These are phyloP conservation scores for Picathartes gymnocephalus DNA, from an alignment of 2,113 vertebrate species.

Conservation along the genomic window DNA sequence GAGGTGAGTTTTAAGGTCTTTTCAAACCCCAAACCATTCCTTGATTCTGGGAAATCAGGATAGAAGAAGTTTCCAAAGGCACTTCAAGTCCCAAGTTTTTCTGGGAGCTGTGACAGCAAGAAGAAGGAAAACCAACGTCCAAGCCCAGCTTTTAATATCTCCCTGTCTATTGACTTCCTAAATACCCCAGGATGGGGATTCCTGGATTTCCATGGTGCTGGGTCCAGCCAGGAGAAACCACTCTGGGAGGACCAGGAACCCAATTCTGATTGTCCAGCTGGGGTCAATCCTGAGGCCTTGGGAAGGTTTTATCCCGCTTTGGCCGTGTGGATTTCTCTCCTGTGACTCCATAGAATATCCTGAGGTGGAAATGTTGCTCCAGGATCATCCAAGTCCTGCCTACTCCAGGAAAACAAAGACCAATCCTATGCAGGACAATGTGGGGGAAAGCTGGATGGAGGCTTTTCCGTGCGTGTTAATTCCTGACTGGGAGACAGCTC, in stretches of 20 bases:
- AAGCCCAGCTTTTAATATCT: not conserved
- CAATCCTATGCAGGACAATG: not conserved
- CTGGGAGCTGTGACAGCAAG: not conserved
- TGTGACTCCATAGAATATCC: not conserved
- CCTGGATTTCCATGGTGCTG: not conserved
- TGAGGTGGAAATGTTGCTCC: not conserved
- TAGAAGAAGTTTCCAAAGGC: not conserved
- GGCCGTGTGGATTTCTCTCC: not conserved
- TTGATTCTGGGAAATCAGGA: not conserved
- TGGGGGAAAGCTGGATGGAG: not conserved
- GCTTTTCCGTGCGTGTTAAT: not conserved
- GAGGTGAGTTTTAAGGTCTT: not conserved
- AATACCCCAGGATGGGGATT: not conserved
- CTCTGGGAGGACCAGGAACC: not conserved
- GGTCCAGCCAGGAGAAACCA: not conserved
- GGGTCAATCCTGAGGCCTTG: not conserved
- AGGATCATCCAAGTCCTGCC: not conserved
- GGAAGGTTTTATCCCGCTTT: not conserved
- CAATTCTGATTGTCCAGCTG: not conserved
- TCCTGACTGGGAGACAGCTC: not conserved
- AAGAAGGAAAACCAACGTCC: not conserved
- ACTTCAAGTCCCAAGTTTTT: not conserved
- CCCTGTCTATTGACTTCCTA: not conserved
- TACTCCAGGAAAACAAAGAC: not conserved
- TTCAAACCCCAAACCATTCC: not conserved